phyloP scores from a whole-genome alignment of 2,113 vertebrate genomes.

The Aegithalos caudatus region DNA sequence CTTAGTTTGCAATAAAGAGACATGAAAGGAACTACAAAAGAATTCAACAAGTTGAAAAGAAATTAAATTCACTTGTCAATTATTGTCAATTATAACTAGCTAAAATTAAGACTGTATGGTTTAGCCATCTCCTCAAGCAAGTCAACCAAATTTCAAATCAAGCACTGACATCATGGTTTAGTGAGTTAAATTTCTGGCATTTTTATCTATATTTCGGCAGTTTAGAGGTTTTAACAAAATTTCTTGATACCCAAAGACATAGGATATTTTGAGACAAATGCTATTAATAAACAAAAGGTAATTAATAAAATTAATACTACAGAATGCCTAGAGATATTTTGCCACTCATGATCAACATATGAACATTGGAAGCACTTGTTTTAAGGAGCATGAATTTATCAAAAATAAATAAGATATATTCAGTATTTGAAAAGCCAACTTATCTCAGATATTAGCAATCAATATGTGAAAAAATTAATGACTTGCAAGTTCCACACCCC shows the following conservation, averaged over 20 bases:
- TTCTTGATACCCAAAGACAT: background rate
- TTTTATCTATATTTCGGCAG: background rate
- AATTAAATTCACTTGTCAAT: conserved; percentile 11
- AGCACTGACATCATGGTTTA: background rate
- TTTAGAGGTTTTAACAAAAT: background rate
- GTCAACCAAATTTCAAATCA: conserved; percentile 18
- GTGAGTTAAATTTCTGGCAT: background rate
- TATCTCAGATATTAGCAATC: background rate
- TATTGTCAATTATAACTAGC: background rate
- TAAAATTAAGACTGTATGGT: background rate
- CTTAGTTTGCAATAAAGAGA: background rate
- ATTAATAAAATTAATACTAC: background rate
- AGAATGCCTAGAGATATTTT: background rate
- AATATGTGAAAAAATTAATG: background rate
- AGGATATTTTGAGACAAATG: background rate
- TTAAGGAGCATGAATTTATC: background rate
- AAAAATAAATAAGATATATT: background rate
- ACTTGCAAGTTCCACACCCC: background rate
- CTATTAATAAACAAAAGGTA: background rate
- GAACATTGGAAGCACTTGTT: background rate
- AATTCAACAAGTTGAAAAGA: conserved; percentile 61
- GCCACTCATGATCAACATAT: too few species aligned
- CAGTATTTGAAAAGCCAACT: background rate
- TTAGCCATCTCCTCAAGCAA: conserved; percentile 15
- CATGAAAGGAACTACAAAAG: conserved; percentile 28